Conservation (phyloP, 2,888 invertebrate genomes). For the Microplitis manilae region DNA sequence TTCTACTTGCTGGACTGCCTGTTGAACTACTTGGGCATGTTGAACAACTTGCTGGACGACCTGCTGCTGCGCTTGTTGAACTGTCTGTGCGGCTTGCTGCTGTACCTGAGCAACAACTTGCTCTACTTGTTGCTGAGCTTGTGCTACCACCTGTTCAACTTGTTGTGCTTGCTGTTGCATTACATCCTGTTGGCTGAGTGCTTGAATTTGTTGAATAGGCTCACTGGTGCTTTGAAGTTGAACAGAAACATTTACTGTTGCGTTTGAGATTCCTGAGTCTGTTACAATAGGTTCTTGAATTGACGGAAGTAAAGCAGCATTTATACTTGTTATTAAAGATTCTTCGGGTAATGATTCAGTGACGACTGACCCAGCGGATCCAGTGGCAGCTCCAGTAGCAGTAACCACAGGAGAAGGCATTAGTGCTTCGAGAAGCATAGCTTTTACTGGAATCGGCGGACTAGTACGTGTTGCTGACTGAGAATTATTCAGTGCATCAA, state of each 20-base stretch:
- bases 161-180: constrained; percentile 67
- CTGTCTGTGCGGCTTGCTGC: constrained; percentile 68
- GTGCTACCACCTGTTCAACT: constrained; percentile 69
- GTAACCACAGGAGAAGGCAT: constrained; percentile 53
- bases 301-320: constrained; percentile 63
- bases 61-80: constrained; percentile 68
- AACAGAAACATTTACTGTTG: constrained; percentile 57
- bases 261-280: constrained; percentile 53
- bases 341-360: constrained; percentile 57
- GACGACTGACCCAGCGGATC: constrained; percentile 47
- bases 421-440: constrained; percentile 81
- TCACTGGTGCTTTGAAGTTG: constrained; percentile 58
- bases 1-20: constrained; percentile 69
- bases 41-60: constrained; percentile 69
- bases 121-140: constrained; percentile 69
- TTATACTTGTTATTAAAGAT: constrained; percentile 63
- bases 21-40: constrained; percentile 69
- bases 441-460: constrained; percentile 79
- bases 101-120: constrained; percentile 69
- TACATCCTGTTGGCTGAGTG: constrained; percentile 62
- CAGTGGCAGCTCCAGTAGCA: constrained; percentile 34
- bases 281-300: constrained; percentile 63
- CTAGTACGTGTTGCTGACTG: constrained; percentile 73
- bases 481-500: constrained; percentile 60
- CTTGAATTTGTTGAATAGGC: constrained; percentile 62